A percentile compares a stretch with the other conserved stretches of the same genome.
Conservation (phyloP, 2,888 invertebrate species). For the Stenoptilia bipunctidactyla region DNA sequence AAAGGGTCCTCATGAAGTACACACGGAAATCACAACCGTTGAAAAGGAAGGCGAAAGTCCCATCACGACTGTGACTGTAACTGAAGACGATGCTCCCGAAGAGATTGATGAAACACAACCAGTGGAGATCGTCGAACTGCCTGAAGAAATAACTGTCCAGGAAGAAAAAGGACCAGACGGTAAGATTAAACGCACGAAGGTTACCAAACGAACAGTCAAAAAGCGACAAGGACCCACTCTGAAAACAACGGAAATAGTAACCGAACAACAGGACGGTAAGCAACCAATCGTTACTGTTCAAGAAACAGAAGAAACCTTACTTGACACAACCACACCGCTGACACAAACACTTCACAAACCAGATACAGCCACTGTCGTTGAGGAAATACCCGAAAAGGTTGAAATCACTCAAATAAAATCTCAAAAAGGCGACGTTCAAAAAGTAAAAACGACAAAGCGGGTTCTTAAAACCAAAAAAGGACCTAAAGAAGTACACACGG, state of each 20-base stretch:
- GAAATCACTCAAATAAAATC: constrained; percentile 19
- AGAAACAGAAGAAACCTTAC: constrained; percentile 23
- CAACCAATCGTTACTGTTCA: constrained; percentile 27
- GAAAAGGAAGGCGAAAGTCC: constrained; percentile 37
- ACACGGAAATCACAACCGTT: constrained; percentile 43
- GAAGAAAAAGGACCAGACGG: constrained; percentile 28
- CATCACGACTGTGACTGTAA: constrained; percentile 23
- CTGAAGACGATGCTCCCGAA: constrained; percentile 9
- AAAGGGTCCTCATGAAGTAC: constrained; percentile 31
- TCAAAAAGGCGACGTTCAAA: constrained; percentile 24
- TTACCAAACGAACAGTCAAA: constrained; percentile 26
- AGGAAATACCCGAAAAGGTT: constrained; percentile 24
- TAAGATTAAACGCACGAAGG: constrained; percentile 23
- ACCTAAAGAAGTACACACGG: constrained; percentile 18
- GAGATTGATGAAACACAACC: constrained; percentile 8
- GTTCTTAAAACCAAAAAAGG: constrained; percentile 25
- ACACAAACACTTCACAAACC: constrained; percentile 11
- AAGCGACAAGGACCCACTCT: constrained; percentile 24
- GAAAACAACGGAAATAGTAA: constrained; percentile 17
- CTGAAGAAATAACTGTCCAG: constrained; percentile 31
- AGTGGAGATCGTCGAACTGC: constrained; percentile 17
- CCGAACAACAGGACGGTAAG: constrained; percentile 24
- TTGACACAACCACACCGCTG: constrained; percentile 16
- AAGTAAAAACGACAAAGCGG: constrained; percentile 24
- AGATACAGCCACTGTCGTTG: constrained; percentile 22